These are phyloP conservation scores for Helostoma temminkii DNA, from an alignment of 2,797 vertebrate genomes.

Conservation along the genomic window DNA sequence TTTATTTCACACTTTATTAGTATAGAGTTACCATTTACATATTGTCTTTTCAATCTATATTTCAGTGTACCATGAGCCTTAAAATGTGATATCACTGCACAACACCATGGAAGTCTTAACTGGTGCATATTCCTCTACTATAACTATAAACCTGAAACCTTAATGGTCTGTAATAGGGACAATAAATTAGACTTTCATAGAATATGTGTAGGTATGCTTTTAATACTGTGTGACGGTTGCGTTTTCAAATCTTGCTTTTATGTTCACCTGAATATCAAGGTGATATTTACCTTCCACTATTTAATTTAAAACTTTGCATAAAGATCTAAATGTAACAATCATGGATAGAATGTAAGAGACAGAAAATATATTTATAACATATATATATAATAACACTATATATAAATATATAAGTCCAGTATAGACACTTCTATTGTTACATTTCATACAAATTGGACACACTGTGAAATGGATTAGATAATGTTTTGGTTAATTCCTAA, in stretches of 20 bases:
- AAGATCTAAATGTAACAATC: background rate
- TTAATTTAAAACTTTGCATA: constrained; percentile 5
- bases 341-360: constrained; percentile 3
- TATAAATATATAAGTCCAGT: background rate
- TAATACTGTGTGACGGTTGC: constrained; percentile 7
- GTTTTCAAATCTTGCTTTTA: background rate
- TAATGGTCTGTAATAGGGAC: constrained; percentile 18
- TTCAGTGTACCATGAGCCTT: constrained; percentile 66
- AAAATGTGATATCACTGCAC: constrained; percentile 48
- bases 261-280: constrained; percentile 7
- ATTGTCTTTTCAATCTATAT: constrained; percentile 28
- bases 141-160: constrained; percentile 44
- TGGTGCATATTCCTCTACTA: constrained; percentile 5
- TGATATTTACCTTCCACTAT: constrained; percentile 8
- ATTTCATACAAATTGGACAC: background rate
- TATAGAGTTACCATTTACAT: constrained; percentile 24
- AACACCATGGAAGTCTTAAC: constrained; percentile 59
- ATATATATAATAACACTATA: background rate
- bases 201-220: background rate
- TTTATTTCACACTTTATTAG: constrained; percentile 41
- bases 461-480: background rate
- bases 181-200: constrained; percentile 10
- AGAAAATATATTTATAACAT: constrained; percentile 4
- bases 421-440: background rate
- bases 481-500: background rate